Conservation (phyloP, 2,797 vertebrate genomes). For the Halcyon chelicuti region DNA sequence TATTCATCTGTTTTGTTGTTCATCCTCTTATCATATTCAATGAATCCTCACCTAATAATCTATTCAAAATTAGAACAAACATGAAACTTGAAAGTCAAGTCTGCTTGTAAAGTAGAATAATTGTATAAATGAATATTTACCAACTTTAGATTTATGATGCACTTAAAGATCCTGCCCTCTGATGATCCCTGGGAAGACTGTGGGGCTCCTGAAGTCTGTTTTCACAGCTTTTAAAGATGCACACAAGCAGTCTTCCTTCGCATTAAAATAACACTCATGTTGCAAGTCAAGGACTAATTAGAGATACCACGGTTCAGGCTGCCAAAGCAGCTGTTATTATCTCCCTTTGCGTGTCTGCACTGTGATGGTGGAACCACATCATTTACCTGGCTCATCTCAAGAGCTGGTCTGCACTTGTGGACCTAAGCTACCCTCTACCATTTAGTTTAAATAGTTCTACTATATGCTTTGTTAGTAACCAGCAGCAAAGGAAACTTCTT, state of each 20-base stretch:
- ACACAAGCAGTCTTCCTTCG: background rate
- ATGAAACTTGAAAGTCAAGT: background rate
- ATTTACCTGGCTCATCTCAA: background rate
- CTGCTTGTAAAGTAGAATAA: background rate
- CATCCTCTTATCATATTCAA: background rate
- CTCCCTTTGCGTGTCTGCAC: slow-evolving; percentile 1
- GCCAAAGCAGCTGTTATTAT: slow-evolving; percentile 51
- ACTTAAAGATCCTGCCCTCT: background rate
- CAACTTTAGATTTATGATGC: background rate
- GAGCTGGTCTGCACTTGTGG: background rate
- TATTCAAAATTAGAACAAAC: background rate
- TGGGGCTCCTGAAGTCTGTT: slow-evolving; percentile 10
- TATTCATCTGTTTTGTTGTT: background rate
- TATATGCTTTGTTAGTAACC: background rate
- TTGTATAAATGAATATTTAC: background rate
- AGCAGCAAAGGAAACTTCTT: background rate
- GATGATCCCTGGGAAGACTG: background rate
- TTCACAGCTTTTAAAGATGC: slow-evolving; percentile 34
- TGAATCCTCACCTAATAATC: background rate
- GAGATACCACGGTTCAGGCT: background rate
- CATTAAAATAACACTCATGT: slow-evolving; percentile 27
- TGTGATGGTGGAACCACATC: background rate
- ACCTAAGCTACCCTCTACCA: background rate
- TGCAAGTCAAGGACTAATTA: slow-evolving; percentile 58
- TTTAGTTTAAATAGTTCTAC: background rate